Evolutionary conservation across 2,888 invertebrate species (phyloP).

Genomic region (Nymphalis polychloros): DNA sequence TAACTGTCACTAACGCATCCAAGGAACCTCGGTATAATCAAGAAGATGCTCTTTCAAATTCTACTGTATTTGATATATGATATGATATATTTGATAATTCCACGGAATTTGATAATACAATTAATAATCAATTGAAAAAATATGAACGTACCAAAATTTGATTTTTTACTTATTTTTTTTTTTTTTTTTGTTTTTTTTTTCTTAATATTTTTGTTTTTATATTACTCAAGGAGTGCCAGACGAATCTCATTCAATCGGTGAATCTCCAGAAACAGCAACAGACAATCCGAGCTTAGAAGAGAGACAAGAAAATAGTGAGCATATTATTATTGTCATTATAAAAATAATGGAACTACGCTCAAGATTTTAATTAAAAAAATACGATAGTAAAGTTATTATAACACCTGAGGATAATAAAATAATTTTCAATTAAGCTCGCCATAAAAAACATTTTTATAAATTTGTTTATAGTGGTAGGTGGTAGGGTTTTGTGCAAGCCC

Average conservation of each 20-base stretch:
- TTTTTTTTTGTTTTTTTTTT: not conserved
- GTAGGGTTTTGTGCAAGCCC: too few relatives aligned
- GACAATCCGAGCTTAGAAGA: constrained; percentile 13
- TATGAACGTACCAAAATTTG: not conserved
- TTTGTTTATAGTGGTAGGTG: too few relatives aligned
- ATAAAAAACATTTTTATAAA: too few relatives aligned
- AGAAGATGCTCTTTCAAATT: too few relatives aligned
- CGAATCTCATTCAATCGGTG: not conserved
- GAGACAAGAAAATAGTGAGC: constrained; percentile 13
- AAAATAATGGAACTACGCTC: not conserved
- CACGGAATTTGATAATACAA: not conserved
- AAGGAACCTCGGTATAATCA: too few relatives aligned
- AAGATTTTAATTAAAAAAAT: not conserved
- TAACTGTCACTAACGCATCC: too few relatives aligned
- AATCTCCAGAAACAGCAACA: not conserved
- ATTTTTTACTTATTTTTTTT: not conserved
- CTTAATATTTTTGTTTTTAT: not conserved
- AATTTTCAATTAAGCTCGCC: too few relatives aligned
- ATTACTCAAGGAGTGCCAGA: not conserved
- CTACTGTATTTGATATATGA: too few relatives aligned
- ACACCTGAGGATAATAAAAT: not conserved
- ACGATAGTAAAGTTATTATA: not conserved
- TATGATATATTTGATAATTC: too few relatives aligned
- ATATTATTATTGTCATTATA: not conserved
- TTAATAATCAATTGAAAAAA: not conserved